Evolutionary conservation across 2,888 invertebrate species (phyloP).

Genomic region (Drosophila aldrichi): DNA sequence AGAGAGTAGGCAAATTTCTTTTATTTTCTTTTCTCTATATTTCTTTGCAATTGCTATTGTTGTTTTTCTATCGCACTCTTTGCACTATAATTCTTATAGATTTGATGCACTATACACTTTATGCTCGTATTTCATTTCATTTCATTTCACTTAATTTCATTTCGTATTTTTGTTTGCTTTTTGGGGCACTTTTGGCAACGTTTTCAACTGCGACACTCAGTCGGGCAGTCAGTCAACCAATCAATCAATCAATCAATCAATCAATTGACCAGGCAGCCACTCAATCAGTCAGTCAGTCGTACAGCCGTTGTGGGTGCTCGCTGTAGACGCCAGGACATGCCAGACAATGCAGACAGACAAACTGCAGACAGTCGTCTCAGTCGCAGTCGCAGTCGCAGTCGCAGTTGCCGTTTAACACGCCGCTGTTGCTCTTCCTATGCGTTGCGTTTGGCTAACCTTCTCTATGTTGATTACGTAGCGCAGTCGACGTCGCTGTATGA

Average conservation of each 20-base stretch:
- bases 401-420: conserved; percentile 25
- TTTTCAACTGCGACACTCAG: conserved; percentile 21
- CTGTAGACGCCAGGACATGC: conserved; percentile 35
- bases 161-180: conserved; percentile 29
- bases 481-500: conserved; percentile 42
- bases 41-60: not conserved
- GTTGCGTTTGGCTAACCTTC: conserved; percentile 11
- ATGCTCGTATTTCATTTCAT: conserved; percentile 12
- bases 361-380: conserved; percentile 52
- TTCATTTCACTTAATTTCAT: not conserved
- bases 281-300: not conserved
- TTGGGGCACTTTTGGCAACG: conserved; percentile 44
- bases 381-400: not conserved
- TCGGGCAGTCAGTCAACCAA: conserved; percentile 17
- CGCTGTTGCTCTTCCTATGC: conserved; percentile 35
- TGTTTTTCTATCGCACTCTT: conserved; percentile 11
- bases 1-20: conserved; percentile 9
- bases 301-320: not conserved
- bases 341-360: conserved; percentile 47
- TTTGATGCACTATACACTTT: conserved; percentile 27
- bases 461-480: conserved; percentile 56
- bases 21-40: not conserved
- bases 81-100: conserved; percentile 9
- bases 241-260: not conserved
- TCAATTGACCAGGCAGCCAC: not conserved